Evolutionary conservation across 2,888 invertebrate genomes (phyloP).

Genomic region (Meghimatium bilineatum): DNA sequence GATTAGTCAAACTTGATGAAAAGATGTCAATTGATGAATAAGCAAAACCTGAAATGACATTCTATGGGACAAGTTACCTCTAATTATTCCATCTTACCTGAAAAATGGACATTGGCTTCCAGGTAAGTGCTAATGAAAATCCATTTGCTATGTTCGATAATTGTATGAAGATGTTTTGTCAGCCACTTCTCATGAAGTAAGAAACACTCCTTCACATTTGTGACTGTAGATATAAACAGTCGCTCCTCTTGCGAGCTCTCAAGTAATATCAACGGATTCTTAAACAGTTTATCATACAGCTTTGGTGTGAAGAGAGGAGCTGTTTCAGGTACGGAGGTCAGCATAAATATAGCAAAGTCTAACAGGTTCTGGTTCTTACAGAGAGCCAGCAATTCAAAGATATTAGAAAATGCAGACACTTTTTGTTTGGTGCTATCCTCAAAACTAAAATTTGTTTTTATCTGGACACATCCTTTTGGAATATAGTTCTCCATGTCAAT

Average conservation of each 20-base stretch:
- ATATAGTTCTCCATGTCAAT: no score
- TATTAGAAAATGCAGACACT: not conserved
- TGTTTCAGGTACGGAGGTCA: not conserved
- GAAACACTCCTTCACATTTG: not conserved
- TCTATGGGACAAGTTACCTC: no score
- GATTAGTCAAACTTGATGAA: no score
- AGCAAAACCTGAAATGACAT: no score
- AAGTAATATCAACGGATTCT: not conserved
- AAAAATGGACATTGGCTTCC: not conserved
- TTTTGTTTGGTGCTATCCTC: not conserved
- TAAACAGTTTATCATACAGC: not conserved
- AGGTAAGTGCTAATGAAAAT: constrained; percentile 4
- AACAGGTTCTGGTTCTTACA: not conserved
- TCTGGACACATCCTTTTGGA: not conserved
- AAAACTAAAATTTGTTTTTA: constrained; percentile 7
- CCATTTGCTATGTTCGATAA: constrained; percentile 1
- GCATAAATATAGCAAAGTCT: constrained; percentile 8
- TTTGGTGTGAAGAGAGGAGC: not conserved
- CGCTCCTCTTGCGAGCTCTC: not conserved
- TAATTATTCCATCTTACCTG: not conserved
- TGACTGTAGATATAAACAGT: not conserved
- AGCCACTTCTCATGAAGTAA: constrained; percentile 25
- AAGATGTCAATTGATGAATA: no score
- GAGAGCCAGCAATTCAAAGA: constrained; percentile 8
- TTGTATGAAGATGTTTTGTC: not conserved